Percentiles rank a stretch among this genome's conserved stretches.
Conservation (phyloP, 2,113 vertebrate genomes). For the Otocyon megalotis region DNA sequence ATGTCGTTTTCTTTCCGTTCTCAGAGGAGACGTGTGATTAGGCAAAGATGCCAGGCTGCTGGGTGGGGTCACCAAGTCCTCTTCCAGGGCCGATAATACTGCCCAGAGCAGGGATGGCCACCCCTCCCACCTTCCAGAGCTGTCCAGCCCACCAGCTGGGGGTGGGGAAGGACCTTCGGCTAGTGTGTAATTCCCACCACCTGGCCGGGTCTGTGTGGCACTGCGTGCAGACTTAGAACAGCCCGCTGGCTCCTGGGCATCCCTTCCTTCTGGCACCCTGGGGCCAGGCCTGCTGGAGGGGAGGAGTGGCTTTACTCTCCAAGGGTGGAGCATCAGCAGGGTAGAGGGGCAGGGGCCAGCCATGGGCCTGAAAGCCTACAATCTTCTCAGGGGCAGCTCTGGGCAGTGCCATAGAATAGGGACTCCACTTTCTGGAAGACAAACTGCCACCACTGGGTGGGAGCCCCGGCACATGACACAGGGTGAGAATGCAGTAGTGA, state of each 20-base stretch:
- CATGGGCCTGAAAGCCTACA: background rate
- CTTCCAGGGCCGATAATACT: background rate
- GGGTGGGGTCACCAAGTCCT: background rate
- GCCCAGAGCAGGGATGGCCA: background rate
- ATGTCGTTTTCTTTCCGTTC: background rate
- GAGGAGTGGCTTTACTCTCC: rapidly evolving
- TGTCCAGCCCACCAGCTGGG: background rate
- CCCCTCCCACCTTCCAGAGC: too few species aligned
- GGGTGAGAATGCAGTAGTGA: background rate
- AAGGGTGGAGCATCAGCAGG: background rate
- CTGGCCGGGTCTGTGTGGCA: background rate
- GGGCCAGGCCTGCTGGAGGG: background rate
- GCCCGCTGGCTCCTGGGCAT: rapidly evolving
- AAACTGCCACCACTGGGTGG: too few species aligned
- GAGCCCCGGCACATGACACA: background rate
- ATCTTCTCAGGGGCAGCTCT: background rate
- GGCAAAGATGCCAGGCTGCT: background rate
- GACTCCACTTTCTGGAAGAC: background rate
- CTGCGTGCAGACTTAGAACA: background rate
- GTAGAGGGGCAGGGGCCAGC: background rate
- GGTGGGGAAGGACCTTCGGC: background rate
- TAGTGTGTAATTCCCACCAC: background rate
- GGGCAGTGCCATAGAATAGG: background rate
- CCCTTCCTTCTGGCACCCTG: rapidly evolving
- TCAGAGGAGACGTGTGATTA: background rate